phyloP scores from a whole-genome alignment of 2,797 vertebrate genomes.

The Notoglanidium macrostoma region DNA sequence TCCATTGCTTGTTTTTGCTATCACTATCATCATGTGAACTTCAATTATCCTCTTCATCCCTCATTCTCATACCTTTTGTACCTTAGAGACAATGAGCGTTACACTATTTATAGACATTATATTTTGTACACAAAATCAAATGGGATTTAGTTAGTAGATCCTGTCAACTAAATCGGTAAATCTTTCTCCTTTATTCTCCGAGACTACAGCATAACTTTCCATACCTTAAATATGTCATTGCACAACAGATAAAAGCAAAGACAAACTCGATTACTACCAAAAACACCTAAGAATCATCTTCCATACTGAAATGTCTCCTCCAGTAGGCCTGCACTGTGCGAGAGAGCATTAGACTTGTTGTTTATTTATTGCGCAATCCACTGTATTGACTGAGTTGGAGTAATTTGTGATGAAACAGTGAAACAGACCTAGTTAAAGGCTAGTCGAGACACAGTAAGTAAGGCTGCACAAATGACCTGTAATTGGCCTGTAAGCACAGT shows the following conservation, averaged over 20 bases:
- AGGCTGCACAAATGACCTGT: conserved; percentile 36
- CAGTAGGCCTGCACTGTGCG: neutral
- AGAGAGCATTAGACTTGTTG: neutral
- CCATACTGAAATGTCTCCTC: neutral
- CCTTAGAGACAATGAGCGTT: neutral
- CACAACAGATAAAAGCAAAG: neutral
- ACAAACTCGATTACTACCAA: neutral
- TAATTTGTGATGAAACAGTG: conserved; percentile 40
- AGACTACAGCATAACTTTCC: neutral
- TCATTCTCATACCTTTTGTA: neutral
- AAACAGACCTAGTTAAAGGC: conserved; percentile 9
- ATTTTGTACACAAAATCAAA: conserved; percentile 38
- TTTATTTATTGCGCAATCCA: conserved; percentile 37
- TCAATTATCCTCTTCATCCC: neutral
- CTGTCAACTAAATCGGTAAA: neutral
- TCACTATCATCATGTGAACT: conserved; percentile 3
- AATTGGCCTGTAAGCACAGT: conserved; percentile 28
- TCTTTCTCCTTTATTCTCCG: neutral
- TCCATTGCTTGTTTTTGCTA: neutral
- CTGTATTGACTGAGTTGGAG: conserved; percentile 3
- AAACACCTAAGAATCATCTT: neutral
- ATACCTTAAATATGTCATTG: neutral
- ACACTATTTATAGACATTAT: neutral
- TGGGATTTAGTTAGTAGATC: conserved; percentile 35
- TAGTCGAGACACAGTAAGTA: conserved; percentile 27